Conservation (phyloP, 2,113 vertebrate species). For the Tinamus guttatus region DNA sequence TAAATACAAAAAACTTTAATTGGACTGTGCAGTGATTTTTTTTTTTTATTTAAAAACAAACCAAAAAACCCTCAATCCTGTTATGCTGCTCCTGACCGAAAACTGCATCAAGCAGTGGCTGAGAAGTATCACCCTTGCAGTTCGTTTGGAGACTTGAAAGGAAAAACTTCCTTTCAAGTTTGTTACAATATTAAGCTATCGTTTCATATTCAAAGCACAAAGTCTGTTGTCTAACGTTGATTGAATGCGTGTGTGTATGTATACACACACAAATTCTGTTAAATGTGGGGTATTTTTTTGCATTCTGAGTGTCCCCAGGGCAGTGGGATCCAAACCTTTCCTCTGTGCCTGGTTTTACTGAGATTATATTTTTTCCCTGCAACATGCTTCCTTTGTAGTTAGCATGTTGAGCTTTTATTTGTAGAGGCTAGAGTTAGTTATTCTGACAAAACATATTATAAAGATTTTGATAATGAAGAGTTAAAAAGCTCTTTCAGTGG, state of each 20-base stretch:
- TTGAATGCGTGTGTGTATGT: background rate
- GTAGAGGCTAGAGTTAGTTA: slow-evolving; percentile 44
- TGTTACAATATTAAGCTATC: background rate
- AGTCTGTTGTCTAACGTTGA: background rate
- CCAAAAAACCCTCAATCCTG: rapidly evolving
- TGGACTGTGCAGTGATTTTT: background rate
- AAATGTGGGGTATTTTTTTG: slow-evolving; percentile 9
- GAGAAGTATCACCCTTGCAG: background rate
- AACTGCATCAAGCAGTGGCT: background rate
- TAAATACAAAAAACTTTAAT: background rate
- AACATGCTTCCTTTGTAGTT: slow-evolving; percentile 22
- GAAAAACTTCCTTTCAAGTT: background rate
- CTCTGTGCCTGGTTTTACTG: background rate
- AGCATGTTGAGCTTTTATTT: slow-evolving; percentile 50
- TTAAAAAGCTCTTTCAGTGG: slow-evolving; percentile 74
- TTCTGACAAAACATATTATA: slow-evolving; percentile 50
- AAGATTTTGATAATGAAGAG: slow-evolving; percentile 73
- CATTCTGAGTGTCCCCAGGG: background rate
- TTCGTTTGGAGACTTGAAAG: background rate
- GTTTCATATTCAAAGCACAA: background rate
- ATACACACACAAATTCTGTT: background rate
- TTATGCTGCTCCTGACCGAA: background rate
- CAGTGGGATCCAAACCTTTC: background rate
- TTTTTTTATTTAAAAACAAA: too few relatives aligned
- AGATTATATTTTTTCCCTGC: background rate